Percentiles rank a stretch among this genome's conserved stretches.
Conservation (phyloP, 2,888 invertebrate species). For the Ptychoptera albimana region DNA sequence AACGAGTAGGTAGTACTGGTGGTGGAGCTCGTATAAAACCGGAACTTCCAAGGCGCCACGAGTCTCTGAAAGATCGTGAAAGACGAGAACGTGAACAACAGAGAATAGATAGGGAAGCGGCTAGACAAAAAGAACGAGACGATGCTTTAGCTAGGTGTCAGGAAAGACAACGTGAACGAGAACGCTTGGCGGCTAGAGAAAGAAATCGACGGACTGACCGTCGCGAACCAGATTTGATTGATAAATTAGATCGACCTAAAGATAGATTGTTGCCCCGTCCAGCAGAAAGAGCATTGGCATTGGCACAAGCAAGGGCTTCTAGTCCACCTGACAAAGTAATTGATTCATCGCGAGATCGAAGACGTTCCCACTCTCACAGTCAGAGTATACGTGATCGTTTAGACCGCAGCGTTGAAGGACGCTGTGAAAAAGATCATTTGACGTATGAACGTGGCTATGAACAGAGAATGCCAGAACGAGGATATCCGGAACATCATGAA, state of each 20-base stretch:
- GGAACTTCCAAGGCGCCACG: conserved; percentile 19
- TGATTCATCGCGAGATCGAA: conserved; percentile 11
- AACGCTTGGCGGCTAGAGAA: conserved; percentile 28
- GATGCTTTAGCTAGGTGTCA: conserved; percentile 53
- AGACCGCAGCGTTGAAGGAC: neutral
- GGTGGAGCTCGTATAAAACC: neutral
- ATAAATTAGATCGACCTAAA: conserved; percentile 40
- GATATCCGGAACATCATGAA: conserved; percentile 11
- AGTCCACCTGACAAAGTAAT: no score
- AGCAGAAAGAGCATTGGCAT: conserved; percentile 44
- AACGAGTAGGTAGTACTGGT: conserved; percentile 13
- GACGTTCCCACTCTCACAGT: conserved; percentile 7
- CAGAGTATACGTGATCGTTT: conserved; percentile 7
- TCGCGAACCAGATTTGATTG: conserved; percentile 38
- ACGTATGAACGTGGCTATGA: conserved; percentile 9
- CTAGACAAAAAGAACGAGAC: conserved; percentile 42
- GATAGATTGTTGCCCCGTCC: conserved; percentile 46
- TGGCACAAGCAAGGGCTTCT: conserved; percentile 33
- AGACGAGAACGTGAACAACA: conserved; percentile 35
- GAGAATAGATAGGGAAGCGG: conserved; percentile 36
- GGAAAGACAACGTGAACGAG: conserved; percentile 39
- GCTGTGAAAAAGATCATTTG: conserved; percentile 2
- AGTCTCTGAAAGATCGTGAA: conserved; percentile 39
- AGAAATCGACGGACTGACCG: conserved; percentile 32
- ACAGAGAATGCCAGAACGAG: conserved; percentile 12